Base-by-base conservation (phyloP, 2,797 vertebrate species). In the Falco novaeseelandiae region DNA sequence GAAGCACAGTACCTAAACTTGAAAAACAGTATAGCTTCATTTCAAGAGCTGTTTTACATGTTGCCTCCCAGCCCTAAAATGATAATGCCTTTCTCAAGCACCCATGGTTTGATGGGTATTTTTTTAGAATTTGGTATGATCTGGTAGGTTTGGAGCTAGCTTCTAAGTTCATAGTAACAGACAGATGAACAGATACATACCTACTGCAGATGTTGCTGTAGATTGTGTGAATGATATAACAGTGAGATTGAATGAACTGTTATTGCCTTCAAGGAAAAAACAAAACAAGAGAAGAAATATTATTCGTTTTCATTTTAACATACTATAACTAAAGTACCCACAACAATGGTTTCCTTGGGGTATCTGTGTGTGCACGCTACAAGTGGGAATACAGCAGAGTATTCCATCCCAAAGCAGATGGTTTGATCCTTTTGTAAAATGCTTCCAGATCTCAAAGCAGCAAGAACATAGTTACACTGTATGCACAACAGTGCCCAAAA, bases 141-240 rank as follows among this genome's bases (percentile, higher is more conserved):
- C 29, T n/a, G 14, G 13, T 82, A 69, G 36, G 26, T 54, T 57
- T 71, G 36, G 22, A 90, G 13, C n/a, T 54, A 87, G 38, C 46
- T 87, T 76, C 32, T 40, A 84, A 3, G 5, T 55, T 55, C 51
- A 59, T 1, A 72, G 29, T 19, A 88, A 86, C 2, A 8, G 52
- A 73, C 42, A 89, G 27, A 80, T 44, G 49, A 63, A 83, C 38
- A 80, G 72, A 90, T 22, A 94, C 96, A 1, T 92, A 97, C 96
- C 96, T 74, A 3, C 34, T 59, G 62, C 2, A 77, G 92, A 59
- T 34, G 87, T 36, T 79, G 63, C 4, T 62, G 85, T 20, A 86
- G 94, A 74, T 14, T 63, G 63, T 9, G 71, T 67, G 61, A 87
- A 42, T 70, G 81, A 36, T 19, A 0, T 1, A 66, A 46, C 7